phyloP scores from a whole-genome alignment of 2,113 vertebrate species.

The Eulemur rufifrons region DNA sequence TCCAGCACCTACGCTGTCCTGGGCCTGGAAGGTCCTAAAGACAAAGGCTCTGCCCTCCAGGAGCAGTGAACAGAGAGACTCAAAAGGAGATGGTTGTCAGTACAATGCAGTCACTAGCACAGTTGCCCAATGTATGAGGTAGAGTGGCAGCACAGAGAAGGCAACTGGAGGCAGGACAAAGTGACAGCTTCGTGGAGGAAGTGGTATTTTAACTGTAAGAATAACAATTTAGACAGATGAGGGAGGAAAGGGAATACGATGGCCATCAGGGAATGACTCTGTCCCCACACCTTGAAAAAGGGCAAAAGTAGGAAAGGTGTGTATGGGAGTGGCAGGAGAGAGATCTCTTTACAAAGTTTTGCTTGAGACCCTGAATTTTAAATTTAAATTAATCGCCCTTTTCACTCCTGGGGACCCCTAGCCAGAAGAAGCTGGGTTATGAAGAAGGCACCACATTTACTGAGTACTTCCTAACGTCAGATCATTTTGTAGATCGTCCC shows the following conservation, averaged over 20 bases:
- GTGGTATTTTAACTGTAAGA: constrained; percentile 9
- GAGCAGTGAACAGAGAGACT: neutral
- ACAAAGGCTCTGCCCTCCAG: neutral
- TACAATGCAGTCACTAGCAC: neutral
- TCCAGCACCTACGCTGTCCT: neutral
- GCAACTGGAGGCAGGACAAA: neutral
- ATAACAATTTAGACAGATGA: neutral
- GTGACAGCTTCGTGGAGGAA: neutral
- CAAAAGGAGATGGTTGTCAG: neutral
- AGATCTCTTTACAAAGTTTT: constrained; percentile 14
- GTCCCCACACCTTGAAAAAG: neutral
- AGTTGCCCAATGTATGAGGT: neutral
- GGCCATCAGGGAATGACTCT: neutral
- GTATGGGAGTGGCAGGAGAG: neutral
- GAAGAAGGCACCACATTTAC: neutral
- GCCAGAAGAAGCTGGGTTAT: neutral
- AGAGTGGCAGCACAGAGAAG: neutral
- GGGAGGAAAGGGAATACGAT: neutral
- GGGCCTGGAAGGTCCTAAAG: neutral
- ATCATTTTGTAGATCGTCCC: neutral
- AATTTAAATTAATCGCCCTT: neutral
- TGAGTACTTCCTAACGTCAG: neutral
- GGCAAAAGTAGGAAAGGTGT: neutral
- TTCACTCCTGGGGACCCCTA: neutral
- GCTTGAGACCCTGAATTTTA: constrained; percentile 2